A percentile compares a stretch with the other conserved stretches of the same genome.
Evolutionary conservation across 2,113 vertebrate genomes (phyloP).

Genomic region (Carassius carassius): DNA sequence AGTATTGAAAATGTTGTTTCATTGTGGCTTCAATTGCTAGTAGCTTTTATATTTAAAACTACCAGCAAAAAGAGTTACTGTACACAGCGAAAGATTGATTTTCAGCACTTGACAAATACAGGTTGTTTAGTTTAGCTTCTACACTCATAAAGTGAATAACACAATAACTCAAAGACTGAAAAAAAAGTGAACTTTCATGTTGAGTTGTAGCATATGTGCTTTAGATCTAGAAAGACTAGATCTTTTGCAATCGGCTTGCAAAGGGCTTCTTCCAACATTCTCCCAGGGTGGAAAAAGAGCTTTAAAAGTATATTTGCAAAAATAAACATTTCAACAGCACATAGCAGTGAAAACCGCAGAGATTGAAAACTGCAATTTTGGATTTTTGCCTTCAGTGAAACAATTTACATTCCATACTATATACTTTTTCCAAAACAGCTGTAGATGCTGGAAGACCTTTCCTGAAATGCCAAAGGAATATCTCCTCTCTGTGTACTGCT

Average conservation of each 20-base stretch:
- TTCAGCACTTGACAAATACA: not conserved
- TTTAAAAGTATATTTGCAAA: conserved; percentile 9
- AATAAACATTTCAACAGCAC: conserved; percentile 34
- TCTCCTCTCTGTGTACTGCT: not conserved
- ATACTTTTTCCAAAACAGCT: conserved; percentile 26
- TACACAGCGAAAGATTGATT: not conserved
- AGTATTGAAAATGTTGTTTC: not conserved
- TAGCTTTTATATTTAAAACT: not conserved
- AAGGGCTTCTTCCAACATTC: not conserved
- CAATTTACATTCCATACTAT: conserved; percentile 33
- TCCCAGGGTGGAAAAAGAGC: not conserved
- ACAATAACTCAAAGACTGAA: not conserved
- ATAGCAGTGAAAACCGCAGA: conserved; percentile 27
- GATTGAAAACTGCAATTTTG: conserved; percentile 12
- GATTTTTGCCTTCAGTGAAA: conserved; percentile 14
- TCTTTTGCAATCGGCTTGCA: not conserved
- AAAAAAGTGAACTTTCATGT: not conserved
- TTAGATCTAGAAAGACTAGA: not conserved
- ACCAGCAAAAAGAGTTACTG: not conserved
- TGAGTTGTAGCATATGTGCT: not conserved
- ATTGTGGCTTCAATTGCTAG: not conserved
- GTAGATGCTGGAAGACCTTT: not conserved
- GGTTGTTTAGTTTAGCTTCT: conserved; percentile 3
- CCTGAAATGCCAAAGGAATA: conserved; percentile 7
- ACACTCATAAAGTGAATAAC: not conserved